Evolutionary conservation across 2,113 vertebrate species (phyloP).

Genomic region (Daubentonia madagascariensis): DNA sequence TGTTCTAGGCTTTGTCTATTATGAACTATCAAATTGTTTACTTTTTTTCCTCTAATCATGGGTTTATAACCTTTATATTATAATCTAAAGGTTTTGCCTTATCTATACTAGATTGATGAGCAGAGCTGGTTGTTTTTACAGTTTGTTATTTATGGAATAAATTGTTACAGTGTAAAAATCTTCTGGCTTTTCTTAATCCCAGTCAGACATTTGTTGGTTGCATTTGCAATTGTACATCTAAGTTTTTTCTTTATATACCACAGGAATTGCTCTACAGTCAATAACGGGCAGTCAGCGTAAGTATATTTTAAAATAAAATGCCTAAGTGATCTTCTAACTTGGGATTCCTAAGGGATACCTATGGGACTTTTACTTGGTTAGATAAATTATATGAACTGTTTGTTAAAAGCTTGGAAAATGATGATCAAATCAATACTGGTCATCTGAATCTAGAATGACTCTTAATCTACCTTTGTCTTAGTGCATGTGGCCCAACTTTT

Average conservation of each 20-base stretch:
- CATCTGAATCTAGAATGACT: neutral
- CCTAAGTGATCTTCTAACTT: neutral
- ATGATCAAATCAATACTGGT: neutral
- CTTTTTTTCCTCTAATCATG: neutral
- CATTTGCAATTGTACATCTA: slow-evolving; percentile 29
- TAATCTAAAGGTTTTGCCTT: neutral
- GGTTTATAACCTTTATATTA: neutral
- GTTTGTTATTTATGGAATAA: neutral
- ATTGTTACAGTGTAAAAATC: neutral
- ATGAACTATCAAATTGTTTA: neutral
- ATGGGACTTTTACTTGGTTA: neutral
- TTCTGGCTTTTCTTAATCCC: neutral
- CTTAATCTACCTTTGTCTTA: neutral
- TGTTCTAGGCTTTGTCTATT: neutral
- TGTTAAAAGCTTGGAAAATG: neutral
- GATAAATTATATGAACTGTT: neutral
- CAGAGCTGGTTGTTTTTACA: slow-evolving; percentile 15
- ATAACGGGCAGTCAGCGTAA: slow-evolving; percentile 73
- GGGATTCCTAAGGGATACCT: neutral
- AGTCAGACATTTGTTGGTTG: neutral
- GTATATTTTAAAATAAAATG: slow-evolving; percentile 61
- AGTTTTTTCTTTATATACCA: slow-evolving; percentile 54
- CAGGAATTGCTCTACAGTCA: slow-evolving; percentile 74
- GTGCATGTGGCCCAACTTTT: neutral
- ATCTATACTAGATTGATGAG: neutral